These are phyloP conservation scores for Ciconia stormi DNA, from an alignment of 2,113 vertebrate genomes.

Conservation along the genomic window DNA sequence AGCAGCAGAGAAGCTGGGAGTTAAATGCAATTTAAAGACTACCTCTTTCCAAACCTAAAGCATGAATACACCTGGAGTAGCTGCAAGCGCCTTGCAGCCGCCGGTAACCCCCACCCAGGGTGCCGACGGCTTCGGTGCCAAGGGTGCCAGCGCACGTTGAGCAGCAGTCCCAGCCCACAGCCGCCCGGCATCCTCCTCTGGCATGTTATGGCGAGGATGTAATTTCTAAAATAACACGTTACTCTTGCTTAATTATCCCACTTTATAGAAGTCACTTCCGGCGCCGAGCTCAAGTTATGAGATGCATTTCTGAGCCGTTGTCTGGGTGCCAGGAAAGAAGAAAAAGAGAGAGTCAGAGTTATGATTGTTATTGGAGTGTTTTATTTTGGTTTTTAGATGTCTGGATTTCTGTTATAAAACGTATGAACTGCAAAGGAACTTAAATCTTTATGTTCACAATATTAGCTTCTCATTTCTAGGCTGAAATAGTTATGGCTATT, in stretches of 20 bases:
- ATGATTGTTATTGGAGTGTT: conserved; percentile 56
- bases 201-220: conserved; percentile 23
- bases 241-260: conserved; percentile 51
- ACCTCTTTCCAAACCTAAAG: not conserved
- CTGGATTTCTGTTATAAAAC: conserved; percentile 59
- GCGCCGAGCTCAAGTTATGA: conserved; percentile 11
- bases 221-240: conserved; percentile 66
- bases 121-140: rapidly evolving
- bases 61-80: not conserved
- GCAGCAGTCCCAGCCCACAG: not conserved
- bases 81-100: not conserved
- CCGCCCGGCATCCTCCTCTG: not conserved
- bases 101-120: not conserved
- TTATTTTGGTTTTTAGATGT: conserved; percentile 64
- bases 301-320: conserved; percentile 30
- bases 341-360: conserved; percentile 36
- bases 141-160: not conserved
- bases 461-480: conserved; percentile 58
- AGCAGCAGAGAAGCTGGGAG: not conserved
- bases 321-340: conserved; percentile 44
- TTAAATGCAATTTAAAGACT: not conserved
- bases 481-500: conserved; percentile 41
- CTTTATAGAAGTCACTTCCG: conserved; percentile 55
- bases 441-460: conserved; percentile 48
- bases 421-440: conserved; percentile 61